A percentile compares a stretch with the other conserved stretches of the same genome.
phyloP scores from a whole-genome alignment of 2,888 invertebrate genomes.

The Diaphora mendica region DNA sequence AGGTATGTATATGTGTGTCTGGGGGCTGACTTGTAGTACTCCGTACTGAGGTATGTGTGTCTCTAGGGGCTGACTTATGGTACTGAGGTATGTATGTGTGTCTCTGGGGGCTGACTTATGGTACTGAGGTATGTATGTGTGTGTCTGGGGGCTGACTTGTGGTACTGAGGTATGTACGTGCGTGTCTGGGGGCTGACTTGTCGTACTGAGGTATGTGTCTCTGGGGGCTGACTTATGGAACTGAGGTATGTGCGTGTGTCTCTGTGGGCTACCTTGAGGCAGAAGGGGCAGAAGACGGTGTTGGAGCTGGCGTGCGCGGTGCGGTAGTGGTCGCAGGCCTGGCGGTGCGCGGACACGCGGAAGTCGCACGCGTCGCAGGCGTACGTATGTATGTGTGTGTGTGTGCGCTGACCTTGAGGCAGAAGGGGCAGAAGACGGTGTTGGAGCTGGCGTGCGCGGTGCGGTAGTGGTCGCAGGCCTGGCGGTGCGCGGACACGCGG shows the following conservation, averaged over 20 bases:
- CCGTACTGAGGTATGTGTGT: too few species aligned
- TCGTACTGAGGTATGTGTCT: too few species aligned
- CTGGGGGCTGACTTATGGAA: too few species aligned
- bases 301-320: slow-evolving; percentile 88
- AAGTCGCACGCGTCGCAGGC: slow-evolving; percentile 93
- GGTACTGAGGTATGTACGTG: too few species aligned
- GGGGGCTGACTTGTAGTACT: too few species aligned
- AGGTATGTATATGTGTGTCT: too few species aligned
- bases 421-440: slow-evolving; percentile 93
- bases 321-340: slow-evolving; percentile 93
- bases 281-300: slow-evolving; percentile 93
- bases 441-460: slow-evolving; percentile 88
- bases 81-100: too few species aligned
- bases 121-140: too few species aligned
- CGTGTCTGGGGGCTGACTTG: slow-evolving; percentile 48
- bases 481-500: slow-evolving; percentile 93
- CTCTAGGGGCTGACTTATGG: too few species aligned
- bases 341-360: slow-evolving; percentile 93
- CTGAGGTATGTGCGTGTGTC: too few species aligned
- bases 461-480: slow-evolving; percentile 93
- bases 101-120: too few species aligned
- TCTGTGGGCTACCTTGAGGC: slow-evolving; percentile 88
- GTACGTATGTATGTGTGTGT: slow-evolving; percentile 89
- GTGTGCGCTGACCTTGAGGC: slow-evolving; percentile 88
- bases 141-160: too few species aligned